A percentile compares a stretch with the other conserved stretches of the same genome.
Evolutionary conservation across 2,888 invertebrate species (phyloP).

Genomic region (Barypeithes pellucidus): DNA sequence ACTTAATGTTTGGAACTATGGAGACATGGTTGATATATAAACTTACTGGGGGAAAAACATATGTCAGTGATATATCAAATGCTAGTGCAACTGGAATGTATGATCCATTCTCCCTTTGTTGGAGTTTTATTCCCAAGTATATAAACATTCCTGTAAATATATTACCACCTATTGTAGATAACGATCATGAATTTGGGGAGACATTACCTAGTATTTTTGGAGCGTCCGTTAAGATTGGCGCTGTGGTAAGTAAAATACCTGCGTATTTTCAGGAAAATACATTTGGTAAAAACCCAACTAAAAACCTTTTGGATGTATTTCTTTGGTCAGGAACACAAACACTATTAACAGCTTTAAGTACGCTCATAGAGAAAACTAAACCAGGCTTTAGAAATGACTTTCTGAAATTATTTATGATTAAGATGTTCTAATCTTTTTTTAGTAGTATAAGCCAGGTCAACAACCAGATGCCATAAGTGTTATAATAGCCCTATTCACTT

Average conservation of each 20-base stretch:
- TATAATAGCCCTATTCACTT: too few relatives aligned
- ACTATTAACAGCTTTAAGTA: too few relatives aligned
- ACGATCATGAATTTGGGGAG: slow-evolving; percentile 82
- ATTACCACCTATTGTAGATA: slow-evolving; percentile 87
- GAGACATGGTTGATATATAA: slow-evolving; percentile 96
- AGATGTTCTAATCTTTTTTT: too few relatives aligned
- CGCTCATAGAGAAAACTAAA: too few relatives aligned
- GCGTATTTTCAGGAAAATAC: too few relatives aligned
- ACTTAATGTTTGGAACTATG: slow-evolving; percentile 88
- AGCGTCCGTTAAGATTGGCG: slow-evolving; percentile 82
- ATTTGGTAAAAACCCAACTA: too few relatives aligned
- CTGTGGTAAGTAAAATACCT: slow-evolving; percentile 77
- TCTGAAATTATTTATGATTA: too few relatives aligned
- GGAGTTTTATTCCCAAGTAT: slow-evolving; percentile 82
- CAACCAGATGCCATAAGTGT: too few relatives aligned
- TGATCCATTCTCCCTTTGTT: slow-evolving; percentile 92
- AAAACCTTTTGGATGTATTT: too few relatives aligned
- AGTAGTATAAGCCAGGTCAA: too few relatives aligned
- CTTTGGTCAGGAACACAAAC: too few relatives aligned
- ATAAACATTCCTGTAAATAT: slow-evolving; percentile 83
- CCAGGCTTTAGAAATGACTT: too few relatives aligned
- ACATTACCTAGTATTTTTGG: slow-evolving; percentile 82
- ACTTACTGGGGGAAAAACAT: slow-evolving; percentile 77
- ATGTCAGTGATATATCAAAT: slow-evolving; percentile 92
- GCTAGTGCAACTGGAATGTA: slow-evolving; percentile 94